Conservation (phyloP, 2,113 vertebrate species). For the Verasper variegatus region DNA sequence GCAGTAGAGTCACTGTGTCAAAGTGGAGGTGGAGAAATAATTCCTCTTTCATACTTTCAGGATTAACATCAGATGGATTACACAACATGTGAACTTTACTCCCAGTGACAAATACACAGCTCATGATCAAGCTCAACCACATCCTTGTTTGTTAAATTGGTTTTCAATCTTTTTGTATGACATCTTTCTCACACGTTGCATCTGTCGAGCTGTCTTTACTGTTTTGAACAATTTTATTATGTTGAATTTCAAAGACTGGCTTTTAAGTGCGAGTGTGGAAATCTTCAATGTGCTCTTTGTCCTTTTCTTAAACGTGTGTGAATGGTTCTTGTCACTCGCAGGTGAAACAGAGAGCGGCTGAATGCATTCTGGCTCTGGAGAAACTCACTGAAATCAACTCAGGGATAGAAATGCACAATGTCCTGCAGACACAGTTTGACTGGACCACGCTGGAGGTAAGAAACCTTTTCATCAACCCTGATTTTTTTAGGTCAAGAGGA, state of each 20-base stretch:
- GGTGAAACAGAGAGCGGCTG: slow-evolving; percentile 89
- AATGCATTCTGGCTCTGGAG: slow-evolving; percentile 89
- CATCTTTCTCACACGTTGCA: not conserved
- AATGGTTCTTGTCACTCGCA: slow-evolving; percentile 43
- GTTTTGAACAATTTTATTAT: not conserved
- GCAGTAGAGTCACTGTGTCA: not conserved
- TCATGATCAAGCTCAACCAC: slow-evolving; percentile 32
- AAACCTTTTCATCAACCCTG: slow-evolving; percentile 35
- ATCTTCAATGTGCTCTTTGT: accelerated
- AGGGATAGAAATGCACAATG: slow-evolving; percentile 83
- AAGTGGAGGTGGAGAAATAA: not conserved
- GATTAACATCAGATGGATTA: not conserved
- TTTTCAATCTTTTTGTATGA: no score
- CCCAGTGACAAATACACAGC: not conserved
- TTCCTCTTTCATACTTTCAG: not conserved
- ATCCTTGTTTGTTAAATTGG: not conserved
- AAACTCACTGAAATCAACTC: slow-evolving; percentile 86
- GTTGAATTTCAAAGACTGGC: not conserved
- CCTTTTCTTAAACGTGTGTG: not conserved
- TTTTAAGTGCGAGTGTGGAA: no score
- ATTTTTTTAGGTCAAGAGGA: not conserved
- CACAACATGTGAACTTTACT: slow-evolving; percentile 1
- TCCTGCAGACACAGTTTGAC: slow-evolving; percentile 85
- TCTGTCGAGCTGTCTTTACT: not conserved
- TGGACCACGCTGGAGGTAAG: slow-evolving; percentile 88